Evolutionary conservation across 2,113 vertebrate species (phyloP).

Genomic region (Lagopus leucura): DNA sequence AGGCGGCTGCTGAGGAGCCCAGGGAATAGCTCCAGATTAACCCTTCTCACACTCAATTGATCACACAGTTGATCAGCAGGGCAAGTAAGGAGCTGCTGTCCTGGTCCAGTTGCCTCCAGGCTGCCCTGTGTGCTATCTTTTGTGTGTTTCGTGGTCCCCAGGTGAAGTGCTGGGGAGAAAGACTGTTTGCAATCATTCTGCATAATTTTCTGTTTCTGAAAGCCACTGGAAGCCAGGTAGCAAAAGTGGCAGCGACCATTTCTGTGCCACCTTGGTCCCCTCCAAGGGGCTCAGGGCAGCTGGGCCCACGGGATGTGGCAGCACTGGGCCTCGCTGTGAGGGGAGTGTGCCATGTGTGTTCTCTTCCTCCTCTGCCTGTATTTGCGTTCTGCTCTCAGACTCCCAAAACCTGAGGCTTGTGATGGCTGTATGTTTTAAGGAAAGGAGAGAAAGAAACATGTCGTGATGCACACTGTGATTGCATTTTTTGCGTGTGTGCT

Average conservation of each 20-base stretch:
- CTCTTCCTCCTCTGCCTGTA: neutral
- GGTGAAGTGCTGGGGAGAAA: neutral
- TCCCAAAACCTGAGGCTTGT: neutral
- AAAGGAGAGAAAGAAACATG: neutral
- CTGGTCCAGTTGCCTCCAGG: neutral
- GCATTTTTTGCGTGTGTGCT: neutral
- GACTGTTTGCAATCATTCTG: neutral
- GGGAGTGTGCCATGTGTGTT: neutral
- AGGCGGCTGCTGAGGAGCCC: slow-evolving; percentile 1
- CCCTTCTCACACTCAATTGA: neutral
- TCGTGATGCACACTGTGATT: neutral
- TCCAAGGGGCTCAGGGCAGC: neutral
- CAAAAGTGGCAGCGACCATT: neutral
- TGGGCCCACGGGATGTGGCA: neutral
- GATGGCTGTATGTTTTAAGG: neutral
- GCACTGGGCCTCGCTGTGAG: neutral
- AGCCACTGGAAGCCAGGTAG: neutral
- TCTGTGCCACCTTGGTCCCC: rapidly evolving
- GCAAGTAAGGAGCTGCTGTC: neutral
- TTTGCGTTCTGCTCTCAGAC: neutral
- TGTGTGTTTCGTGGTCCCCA: neutral
- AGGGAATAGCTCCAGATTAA: slow-evolving; percentile 29
- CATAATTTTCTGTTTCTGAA: neutral
- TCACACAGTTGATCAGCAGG: neutral
- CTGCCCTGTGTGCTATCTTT: neutral